These are phyloP conservation scores for Propithecus deckenii DNA, from an alignment of 2,797 vertebrate genomes.

Conservation along the genomic window DNA sequence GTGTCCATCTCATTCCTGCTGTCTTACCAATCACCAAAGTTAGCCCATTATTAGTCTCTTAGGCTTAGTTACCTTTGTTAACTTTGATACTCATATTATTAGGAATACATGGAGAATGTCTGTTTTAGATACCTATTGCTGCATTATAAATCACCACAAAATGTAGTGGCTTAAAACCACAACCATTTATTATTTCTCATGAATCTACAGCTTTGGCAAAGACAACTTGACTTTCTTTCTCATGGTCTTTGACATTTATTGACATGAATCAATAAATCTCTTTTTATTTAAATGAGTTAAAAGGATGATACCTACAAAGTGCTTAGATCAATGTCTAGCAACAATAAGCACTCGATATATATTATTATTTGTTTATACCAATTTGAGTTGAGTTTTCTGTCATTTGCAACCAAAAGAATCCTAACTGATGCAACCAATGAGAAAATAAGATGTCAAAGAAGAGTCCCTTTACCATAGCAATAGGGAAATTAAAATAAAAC, in stretches of 20 bases:
- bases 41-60: background rate
- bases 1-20: background rate
- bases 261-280: background rate
- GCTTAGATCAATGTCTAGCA: background rate
- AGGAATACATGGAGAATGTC: background rate
- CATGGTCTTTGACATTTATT: background rate
- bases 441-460: background rate
- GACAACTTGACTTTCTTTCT: background rate
- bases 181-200: background rate
- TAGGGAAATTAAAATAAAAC: background rate
- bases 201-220: background rate
- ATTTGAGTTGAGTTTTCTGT: background rate
- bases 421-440: background rate
- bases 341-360: background rate
- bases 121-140: background rate
- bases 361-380: background rate
- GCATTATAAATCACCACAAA: background rate
- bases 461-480: background rate
- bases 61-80: background rate
- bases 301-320: background rate
- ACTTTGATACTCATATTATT: background rate
- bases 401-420: background rate
- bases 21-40: background rate
- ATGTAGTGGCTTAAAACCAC: background rate
- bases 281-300: constrained; percentile 9